Evolutionary conservation across 2,888 invertebrate species (phyloP).

Genomic region (Odontomyia ornata): DNA sequence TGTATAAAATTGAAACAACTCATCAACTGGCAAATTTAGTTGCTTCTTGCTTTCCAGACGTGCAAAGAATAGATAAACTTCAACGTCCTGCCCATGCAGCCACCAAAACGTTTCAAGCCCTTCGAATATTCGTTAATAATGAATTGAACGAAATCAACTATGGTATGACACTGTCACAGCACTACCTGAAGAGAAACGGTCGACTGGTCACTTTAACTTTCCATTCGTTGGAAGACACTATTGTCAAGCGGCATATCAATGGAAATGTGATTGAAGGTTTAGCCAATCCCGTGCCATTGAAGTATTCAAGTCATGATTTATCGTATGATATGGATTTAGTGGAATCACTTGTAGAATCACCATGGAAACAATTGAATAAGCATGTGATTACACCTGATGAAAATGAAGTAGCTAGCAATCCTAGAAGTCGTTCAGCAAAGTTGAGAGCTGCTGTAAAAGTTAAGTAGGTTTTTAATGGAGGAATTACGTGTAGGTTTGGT

Average conservation of each 20-base stretch:
- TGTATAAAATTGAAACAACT: constrained; percentile 82
- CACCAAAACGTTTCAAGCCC: constrained; percentile 91
- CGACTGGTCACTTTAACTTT: constrained; percentile 85
- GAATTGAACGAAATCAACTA: constrained; percentile 95
- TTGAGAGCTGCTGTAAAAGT: constrained; percentile 84
- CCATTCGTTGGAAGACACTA: constrained; percentile 92
- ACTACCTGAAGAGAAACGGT: constrained; percentile 81
- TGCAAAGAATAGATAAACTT: constrained; percentile 74
- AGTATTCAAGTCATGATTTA: constrained; percentile 72
- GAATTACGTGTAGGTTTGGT: no score
- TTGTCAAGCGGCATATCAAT: constrained; percentile 87
- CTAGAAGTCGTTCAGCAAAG: constrained; percentile 88
- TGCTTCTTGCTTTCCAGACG: constrained; percentile 69
- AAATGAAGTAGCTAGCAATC: constrained; percentile 80
- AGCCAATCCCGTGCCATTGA: constrained; percentile 76
- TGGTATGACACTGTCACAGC: constrained; percentile 80
- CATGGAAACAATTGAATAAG: constrained; percentile 83
- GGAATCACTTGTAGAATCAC: constrained; percentile 69
- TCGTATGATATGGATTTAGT: constrained; percentile 71
- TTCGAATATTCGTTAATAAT: constrained; percentile 95
- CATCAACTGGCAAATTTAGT: constrained; percentile 81
- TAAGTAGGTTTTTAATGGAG: constrained; percentile 52
- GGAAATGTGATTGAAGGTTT: constrained; percentile 79
- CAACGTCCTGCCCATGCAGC: constrained; percentile 82
- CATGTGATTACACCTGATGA: constrained; percentile 79